A percentile compares a stretch with the other conserved stretches of the same genome.
These are phyloP conservation scores for Balanococcus diminutus DNA, from an alignment of 2,888 invertebrate species.

Conservation along the genomic window DNA sequence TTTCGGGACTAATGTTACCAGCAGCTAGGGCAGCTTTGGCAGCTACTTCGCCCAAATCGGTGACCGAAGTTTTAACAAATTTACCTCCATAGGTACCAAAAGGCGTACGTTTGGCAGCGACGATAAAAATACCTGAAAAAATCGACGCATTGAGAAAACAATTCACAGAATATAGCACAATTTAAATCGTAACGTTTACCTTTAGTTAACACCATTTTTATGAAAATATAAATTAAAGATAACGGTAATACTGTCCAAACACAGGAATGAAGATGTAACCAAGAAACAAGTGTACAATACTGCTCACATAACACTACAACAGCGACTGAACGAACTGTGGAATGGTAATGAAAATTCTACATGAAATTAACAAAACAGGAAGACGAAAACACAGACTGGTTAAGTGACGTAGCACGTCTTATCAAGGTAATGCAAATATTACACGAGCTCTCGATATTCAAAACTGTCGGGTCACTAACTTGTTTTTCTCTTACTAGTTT, in stretches of 20 bases:
- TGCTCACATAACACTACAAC: neutral
- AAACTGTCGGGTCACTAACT: slow-evolving; percentile 16
- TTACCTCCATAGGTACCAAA: slow-evolving; percentile 94
- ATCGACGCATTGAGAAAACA: neutral
- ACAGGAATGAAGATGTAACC: neutral
- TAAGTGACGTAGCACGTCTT: slow-evolving; percentile 35
- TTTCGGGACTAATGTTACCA: slow-evolving; percentile 81
- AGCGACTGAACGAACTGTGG: neutral
- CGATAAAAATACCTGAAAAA: slow-evolving; percentile 80
- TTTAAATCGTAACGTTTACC: neutral
- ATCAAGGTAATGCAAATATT: slow-evolving; percentile 18
- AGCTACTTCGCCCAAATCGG: slow-evolving; percentile 82
- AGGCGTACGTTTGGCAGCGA: slow-evolving; percentile 94
- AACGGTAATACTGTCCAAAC: neutral
- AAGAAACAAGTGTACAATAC: neutral
- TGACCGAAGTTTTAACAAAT: slow-evolving; percentile 74
- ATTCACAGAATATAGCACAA: neutral
- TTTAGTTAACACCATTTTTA: slow-evolving; percentile 55
- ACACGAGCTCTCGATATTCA: neutral
- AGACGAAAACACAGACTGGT: slow-evolving; percentile 31
- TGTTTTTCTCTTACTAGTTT: neutral
- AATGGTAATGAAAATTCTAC: neutral
- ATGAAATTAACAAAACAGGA: slow-evolving; percentile 18
- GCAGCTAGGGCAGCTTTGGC: slow-evolving; percentile 78
- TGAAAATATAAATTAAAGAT: neutral